These are phyloP conservation scores for Gopherus evgoodei DNA, from an alignment of 2,113 vertebrate genomes.

Conservation along the genomic window DNA sequence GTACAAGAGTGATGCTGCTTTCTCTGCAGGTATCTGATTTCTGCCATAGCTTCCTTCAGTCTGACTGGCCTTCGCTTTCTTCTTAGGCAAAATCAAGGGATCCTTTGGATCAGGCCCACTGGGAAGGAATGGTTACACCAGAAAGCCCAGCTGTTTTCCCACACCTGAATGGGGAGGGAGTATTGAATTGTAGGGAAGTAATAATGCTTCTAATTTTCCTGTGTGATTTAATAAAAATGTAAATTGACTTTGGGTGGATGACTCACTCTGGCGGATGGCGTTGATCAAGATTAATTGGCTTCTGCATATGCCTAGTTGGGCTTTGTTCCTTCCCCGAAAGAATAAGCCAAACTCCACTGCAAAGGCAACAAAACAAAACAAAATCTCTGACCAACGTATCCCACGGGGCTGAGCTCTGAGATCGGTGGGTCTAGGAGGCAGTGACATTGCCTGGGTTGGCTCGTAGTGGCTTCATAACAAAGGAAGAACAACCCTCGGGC, in stretches of 20 bases:
- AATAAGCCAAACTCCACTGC: neutral
- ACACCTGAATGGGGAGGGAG: neutral
- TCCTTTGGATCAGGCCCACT: neutral
- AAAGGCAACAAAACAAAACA: neutral
- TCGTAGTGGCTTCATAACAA: rapidly evolving
- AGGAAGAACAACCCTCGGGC: neutral
- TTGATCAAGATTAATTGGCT: slow-evolving; percentile 65
- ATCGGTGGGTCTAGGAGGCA: neutral
- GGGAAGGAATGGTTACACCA: slow-evolving; percentile 36
- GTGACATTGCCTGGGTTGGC: rapidly evolving
- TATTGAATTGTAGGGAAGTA: slow-evolving; percentile 56
- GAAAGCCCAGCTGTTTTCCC: slow-evolving; percentile 57
- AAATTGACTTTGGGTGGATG: slow-evolving; percentile 63
- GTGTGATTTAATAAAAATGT: slow-evolving; percentile 82
- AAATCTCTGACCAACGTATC: rapidly evolving
- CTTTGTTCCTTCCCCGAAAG: slow-evolving; percentile 69
- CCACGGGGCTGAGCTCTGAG: neutral
- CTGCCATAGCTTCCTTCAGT: neutral
- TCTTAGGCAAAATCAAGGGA: neutral
- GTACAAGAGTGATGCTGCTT: rapidly evolving
- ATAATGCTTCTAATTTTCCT: slow-evolving; percentile 74
- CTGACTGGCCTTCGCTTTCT: neutral
- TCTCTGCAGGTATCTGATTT: neutral
- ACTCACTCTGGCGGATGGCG: slow-evolving; percentile 45
- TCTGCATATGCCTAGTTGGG: slow-evolving; percentile 49